Conservation (phyloP, 2,888 invertebrate genomes). For the Plusia festucae region DNA sequence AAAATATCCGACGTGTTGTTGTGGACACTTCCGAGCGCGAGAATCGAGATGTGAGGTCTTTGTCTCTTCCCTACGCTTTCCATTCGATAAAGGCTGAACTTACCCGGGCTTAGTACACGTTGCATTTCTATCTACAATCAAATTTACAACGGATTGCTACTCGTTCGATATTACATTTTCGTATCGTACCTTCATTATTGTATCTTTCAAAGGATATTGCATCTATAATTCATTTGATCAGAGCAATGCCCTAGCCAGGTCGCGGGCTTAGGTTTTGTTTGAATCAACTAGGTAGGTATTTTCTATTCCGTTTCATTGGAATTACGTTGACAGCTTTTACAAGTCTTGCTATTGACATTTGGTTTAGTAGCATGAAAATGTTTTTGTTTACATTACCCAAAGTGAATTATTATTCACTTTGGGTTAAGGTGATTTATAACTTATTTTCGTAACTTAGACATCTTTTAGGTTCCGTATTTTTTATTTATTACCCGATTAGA, state of each 20-base stretch:
- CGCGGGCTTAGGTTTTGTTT: constrained; percentile 55
- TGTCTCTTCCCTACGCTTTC: constrained; percentile 73
- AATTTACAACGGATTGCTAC: constrained; percentile 76
- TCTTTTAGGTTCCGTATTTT: background rate
- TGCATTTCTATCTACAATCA: constrained; percentile 78
- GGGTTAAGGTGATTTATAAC: constrained; percentile 4
- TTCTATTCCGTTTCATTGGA: constrained; percentile 56
- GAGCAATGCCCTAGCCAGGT: constrained; percentile 57
- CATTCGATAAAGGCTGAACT: constrained; percentile 67
- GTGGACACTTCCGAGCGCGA: constrained; percentile 56
- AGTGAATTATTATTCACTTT: background rate
- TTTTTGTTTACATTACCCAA: constrained; percentile 16
- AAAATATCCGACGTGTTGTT: constrained; percentile 64
- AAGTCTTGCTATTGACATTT: constrained; percentile 41
- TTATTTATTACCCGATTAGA: background rate
- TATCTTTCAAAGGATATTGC: constrained; percentile 61
- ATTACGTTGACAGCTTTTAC: constrained; percentile 46
- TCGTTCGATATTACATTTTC: constrained; percentile 66
- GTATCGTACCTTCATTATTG: constrained; percentile 59
- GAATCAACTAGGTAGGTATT: constrained; percentile 41
- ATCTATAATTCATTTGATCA: constrained; percentile 60
- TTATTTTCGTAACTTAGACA: background rate
- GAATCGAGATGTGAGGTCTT: constrained; percentile 68
- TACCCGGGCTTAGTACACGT: constrained; percentile 65
- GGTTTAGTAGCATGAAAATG: constrained; percentile 14